These are phyloP conservation scores for Enteromius trimaculatus DNA, from an alignment of 2,797 vertebrate genomes.

Conservation along the genomic window DNA sequence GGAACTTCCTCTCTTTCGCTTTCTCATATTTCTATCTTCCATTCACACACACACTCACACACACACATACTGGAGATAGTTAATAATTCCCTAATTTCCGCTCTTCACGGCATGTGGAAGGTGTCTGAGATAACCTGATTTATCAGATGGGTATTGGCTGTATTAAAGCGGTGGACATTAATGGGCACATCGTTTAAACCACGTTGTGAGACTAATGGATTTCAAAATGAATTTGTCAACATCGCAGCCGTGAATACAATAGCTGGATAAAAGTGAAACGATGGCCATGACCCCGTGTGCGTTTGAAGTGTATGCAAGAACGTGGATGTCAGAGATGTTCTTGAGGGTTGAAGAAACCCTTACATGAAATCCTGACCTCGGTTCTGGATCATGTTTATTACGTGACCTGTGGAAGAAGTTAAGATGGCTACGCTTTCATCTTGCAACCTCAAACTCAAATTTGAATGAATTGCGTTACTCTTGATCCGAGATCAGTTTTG, in stretches of 20 bases:
- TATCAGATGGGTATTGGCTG: slow-evolving; percentile 81
- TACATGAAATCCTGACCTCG: not conserved
- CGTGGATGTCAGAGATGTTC: slow-evolving; percentile 1
- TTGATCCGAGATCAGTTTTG: not conserved
- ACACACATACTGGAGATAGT: slow-evolving; percentile 66
- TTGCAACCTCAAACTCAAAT: not conserved
- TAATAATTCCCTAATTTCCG: slow-evolving; percentile 83
- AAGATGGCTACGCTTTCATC: not conserved
- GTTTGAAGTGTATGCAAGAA: not conserved
- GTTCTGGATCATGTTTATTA: slow-evolving; percentile 12
- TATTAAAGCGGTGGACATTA: slow-evolving; percentile 80
- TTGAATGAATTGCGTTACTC: not conserved
- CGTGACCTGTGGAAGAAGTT: slow-evolving; percentile 4
- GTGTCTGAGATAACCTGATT: slow-evolving; percentile 82
- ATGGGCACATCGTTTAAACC: slow-evolving; percentile 80
- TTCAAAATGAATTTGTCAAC: slow-evolving; percentile 84
- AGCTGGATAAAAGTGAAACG: slow-evolving; percentile 72
- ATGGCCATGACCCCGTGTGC: slow-evolving; percentile 55
- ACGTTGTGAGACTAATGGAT: slow-evolving; percentile 80
- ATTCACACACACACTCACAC: slow-evolving; percentile 17
- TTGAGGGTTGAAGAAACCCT: not conserved
- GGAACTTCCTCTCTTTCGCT: slow-evolving; percentile 36
- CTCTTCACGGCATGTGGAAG: slow-evolving; percentile 77
- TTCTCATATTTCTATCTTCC: slow-evolving; percentile 38
- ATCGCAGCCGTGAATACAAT: slow-evolving; percentile 76